Base-by-base conservation (phyloP, 2,113 vertebrate genomes). In the Cheilinus undulatus region DNA sequence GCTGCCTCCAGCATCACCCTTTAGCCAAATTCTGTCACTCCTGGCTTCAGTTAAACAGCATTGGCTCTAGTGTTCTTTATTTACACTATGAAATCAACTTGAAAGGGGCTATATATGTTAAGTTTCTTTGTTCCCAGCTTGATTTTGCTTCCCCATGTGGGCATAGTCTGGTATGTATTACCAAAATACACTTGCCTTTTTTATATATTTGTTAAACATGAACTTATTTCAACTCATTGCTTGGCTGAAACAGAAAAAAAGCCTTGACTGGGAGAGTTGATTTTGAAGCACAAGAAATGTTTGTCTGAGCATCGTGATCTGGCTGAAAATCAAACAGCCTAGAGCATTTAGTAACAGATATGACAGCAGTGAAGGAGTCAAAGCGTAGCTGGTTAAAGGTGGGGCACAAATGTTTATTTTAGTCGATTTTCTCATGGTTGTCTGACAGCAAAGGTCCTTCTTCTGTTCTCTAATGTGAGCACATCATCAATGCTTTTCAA, bases 401-500 rank as follows among this genome's bases (percentile, higher is more conserved):
- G 71, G 68, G 52, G 45, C 54, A 63, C 23, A 1, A 20, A 11
- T 83, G 75, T 88, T 88, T 88, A 46, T 59, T 66, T 82, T 63
- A 11, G 61, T 40, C 19, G 34, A 59, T 48, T 80, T 85, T 84
- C 76, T 83, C 83, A 78, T 84, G 86, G 34, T 42, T 22, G 27
- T 67, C 77, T 22, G 52, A 20, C 28, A n/a, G 24, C 24, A 17
- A 46, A 83, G 67, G 42, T 72, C 74, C 43, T 43, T 61, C 53
- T 32, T 76, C 72, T 88, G 80, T 28, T 64, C 60, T 72, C 68
- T 82, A 82, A 72, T 2, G 1, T 30, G 69, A 67, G 84, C 82
- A 81, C 82, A 86, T 80, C 48, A 66, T 57, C 27, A 48, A 22
- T 65, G 74, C 45, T 75, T 89, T 84, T 83, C 74, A 59, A 5